Evolutionary conservation across 2,888 invertebrate species (phyloP).

Genomic region (Hydriomena furcata): DNA sequence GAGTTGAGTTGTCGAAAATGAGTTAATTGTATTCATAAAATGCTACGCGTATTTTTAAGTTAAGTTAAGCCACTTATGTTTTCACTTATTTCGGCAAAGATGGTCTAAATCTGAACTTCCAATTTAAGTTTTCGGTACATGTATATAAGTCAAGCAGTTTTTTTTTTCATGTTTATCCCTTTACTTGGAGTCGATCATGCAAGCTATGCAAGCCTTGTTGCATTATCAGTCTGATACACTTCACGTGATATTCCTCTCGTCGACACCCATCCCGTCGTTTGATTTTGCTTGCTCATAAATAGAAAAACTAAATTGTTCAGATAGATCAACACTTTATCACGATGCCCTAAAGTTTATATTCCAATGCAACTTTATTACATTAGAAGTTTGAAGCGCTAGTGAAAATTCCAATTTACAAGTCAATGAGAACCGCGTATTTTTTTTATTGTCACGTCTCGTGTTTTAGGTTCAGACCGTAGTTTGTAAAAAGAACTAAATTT

Average conservation of each 20-base stretch:
- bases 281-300: background rate
- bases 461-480: no score
- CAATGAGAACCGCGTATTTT: background rate
- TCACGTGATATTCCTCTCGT: background rate
- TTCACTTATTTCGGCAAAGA: no score
- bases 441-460: background rate
- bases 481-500: background rate
- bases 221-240: background rate
- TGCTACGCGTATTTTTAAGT: no score
- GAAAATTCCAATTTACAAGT: conserved; percentile 21
- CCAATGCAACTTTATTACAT: background rate
- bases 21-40: no score
- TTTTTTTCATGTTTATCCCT: no score
- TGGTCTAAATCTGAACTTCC: no score
- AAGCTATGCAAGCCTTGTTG: background rate
- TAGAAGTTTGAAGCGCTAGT: conserved; percentile 11
- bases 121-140: no score
- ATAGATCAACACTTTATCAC: background rate
- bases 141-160: no score
- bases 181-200: no score
- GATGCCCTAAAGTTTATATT: background rate
- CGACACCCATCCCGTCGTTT: no score
- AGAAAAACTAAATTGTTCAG: background rate
- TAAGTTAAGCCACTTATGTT: no score
- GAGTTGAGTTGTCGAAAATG: no score